A percentile compares a stretch with the other conserved stretches of the same genome.
These are phyloP conservation scores for Hypsopygia costalis DNA, from an alignment of 2,888 invertebrate species.

Conservation along the genomic window DNA sequence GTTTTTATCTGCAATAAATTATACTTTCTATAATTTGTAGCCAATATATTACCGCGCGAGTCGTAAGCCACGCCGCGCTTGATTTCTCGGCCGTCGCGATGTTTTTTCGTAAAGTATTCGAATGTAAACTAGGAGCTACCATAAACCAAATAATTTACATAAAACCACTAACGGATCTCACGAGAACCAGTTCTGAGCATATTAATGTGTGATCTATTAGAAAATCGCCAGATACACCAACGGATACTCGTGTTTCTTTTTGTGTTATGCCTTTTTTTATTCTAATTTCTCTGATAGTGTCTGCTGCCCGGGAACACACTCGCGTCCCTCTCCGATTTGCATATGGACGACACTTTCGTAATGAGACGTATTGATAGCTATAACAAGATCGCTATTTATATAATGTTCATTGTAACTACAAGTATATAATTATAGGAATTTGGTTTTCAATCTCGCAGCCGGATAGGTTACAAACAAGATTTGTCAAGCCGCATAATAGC, in stretches of 20 bases:
- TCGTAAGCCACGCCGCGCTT: slow-evolving; percentile 31
- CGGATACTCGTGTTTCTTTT: slow-evolving; percentile 46
- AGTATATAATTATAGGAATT: too few relatives aligned
- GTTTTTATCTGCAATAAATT: slow-evolving; percentile 53
- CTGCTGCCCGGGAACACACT: neutral
- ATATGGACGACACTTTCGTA: slow-evolving; percentile 1
- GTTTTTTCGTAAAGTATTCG: slow-evolving; percentile 51
- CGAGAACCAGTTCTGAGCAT: slow-evolving; percentile 67
- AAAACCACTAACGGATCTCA: slow-evolving; percentile 78
- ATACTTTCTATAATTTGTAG: slow-evolving; percentile 61
- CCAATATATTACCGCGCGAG: slow-evolving; percentile 44
- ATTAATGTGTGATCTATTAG: slow-evolving; percentile 79
- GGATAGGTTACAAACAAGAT: too few relatives aligned
- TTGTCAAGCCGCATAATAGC: too few relatives aligned
- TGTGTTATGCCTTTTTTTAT: slow-evolving; percentile 52
- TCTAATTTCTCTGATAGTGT: slow-evolving; percentile 38
- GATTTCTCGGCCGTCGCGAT: slow-evolving; percentile 23
- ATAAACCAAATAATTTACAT: slow-evolving; percentile 75
- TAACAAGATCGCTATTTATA: slow-evolving; percentile 7
- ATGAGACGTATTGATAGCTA: slow-evolving; percentile 4
- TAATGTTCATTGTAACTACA: slow-evolving; percentile 8
- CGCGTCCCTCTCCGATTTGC: neutral
- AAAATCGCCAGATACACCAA: slow-evolving; percentile 60
- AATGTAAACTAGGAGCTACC: slow-evolving; percentile 71
- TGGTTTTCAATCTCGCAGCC: too few relatives aligned